Evolutionary conservation across 2,113 vertebrate species (phyloP), one percentile per base, ranked within the genome.

Genomic region (Tringa solitaria): DNA sequence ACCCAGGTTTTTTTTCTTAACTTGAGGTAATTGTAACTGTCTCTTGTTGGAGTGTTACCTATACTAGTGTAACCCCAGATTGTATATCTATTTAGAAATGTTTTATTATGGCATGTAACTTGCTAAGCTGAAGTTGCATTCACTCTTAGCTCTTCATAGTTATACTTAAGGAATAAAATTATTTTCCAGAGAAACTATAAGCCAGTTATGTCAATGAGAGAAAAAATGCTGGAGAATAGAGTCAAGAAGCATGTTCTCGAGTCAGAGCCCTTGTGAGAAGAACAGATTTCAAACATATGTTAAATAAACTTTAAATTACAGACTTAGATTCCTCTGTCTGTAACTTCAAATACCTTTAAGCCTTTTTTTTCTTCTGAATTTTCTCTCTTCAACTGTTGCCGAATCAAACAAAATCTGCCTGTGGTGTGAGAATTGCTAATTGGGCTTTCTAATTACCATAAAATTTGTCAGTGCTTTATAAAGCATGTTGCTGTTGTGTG

Each of bases 291-390:
- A 91, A 89, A 53, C 48, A 22, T 46, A 23, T 75, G 43, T 82
- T 96, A 93, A 89, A 76, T 89, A 69, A 33, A 73, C 28, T 85
- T 79, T 64, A 51, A 84, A 87, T 89, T 92, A 60, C 39, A 69
- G 45, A 30, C 11, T 35, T 73, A 45, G 37, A 22, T 73, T 84
- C 21, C 18, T 76, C 46, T 89, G 27, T 78, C 57, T 77, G 67
- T 77, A 86, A 80, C 56, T 84, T 86, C 45, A 77, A 37, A 92
- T 77, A 92, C 54, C 22, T 77, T 84, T 61, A 84, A 77, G 45
- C 41, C 20, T 30, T 43, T 45, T 50, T 50, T 89, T 65, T 9
- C 17, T n/a, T 73, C n/a, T 74, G 50, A 23, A 4, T 33, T 93
- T 91, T 83, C 27, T 65, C 35, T 60, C 60, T 75, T 94, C 41